Evolutionary conservation across 1,140 invertebrate species (phyloP), one percentile per base, ranked within the genome.

Genomic region (Coelopa frigida): DNA sequence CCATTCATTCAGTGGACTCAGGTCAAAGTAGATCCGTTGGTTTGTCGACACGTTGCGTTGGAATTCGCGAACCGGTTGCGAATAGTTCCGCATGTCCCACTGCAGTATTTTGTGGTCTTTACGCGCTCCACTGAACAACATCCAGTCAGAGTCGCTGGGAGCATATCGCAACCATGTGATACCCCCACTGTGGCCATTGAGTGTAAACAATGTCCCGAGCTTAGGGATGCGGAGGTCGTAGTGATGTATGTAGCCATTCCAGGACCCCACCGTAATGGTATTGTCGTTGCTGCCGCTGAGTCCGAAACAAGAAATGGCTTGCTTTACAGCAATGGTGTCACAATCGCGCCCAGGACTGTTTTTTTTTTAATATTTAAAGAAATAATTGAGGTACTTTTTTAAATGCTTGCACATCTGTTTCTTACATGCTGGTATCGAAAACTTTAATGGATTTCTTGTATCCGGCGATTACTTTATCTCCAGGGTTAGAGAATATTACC

Each of bases 41-140:
- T 97, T 94, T n/a, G 92, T 96, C 22, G 80, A 72, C 0, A 90
- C 82, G 44, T 75, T 70, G 50, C 93, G 75, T 29, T 75, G 59
- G 12, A 87, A 68, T 4, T 80, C 78, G 20, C 67, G 65, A 10
- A 94, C 70, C 11, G 91, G 79, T 44, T 74, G 70, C 12, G 85
- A 84, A 50, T 84, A 85, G 73, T 91, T 88, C 52, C 94, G 74
- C 37, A 96, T 75, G 71, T 98, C 94, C 93, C 93, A 98, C 56
- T 86, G 80, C 46, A 87, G 64, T 36, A 90, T 74, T 67, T 85
- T 82, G 54, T 75, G 72, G 57, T 81, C 82, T 53, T 80, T 90
- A 54, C 94, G 77, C 2, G 84, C 87, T 22, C 87, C 90, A 52
- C 85, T 87, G 50, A 84, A 90, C 5, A 98, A 70, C 57, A 82